Conservation (phyloP, 2,113 vertebrate genomes). For the Oreochromis tanganicae region DNA sequence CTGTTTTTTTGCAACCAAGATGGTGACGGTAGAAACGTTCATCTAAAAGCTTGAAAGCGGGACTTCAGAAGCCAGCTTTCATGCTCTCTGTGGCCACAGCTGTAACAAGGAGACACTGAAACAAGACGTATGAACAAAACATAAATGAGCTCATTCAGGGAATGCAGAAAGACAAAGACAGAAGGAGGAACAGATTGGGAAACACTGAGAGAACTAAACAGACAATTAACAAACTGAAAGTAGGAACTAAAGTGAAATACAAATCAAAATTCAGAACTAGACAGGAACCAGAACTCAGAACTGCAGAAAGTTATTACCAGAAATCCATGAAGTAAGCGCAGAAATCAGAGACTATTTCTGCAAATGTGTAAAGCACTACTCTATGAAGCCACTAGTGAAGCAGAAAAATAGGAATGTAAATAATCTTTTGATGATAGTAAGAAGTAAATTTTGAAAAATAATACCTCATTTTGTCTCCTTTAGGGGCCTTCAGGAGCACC, state of each 20-base stretch:
- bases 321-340: background rate
- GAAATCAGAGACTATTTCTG: background rate
- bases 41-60: background rate
- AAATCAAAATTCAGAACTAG: background rate
- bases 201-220: background rate
- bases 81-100: background rate
- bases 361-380: background rate
- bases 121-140: background rate
- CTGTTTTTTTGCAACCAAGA: background rate
- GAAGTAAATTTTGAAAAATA: accelerated
- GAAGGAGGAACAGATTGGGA: background rate
- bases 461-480: background rate
- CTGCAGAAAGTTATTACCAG: background rate
- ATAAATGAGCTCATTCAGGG: background rate
- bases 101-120: background rate
- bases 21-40: background rate
- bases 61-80: background rate
- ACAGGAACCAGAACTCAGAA: background rate
- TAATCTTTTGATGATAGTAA: background rate
- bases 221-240: background rate
- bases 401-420: background rate
- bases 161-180: background rate
- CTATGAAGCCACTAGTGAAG: background rate
- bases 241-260: background rate
- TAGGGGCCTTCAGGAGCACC: conserved; percentile 85